These are phyloP conservation scores for Callionymus lyra DNA, from an alignment of 2,113 vertebrate species.

Conservation along the genomic window DNA sequence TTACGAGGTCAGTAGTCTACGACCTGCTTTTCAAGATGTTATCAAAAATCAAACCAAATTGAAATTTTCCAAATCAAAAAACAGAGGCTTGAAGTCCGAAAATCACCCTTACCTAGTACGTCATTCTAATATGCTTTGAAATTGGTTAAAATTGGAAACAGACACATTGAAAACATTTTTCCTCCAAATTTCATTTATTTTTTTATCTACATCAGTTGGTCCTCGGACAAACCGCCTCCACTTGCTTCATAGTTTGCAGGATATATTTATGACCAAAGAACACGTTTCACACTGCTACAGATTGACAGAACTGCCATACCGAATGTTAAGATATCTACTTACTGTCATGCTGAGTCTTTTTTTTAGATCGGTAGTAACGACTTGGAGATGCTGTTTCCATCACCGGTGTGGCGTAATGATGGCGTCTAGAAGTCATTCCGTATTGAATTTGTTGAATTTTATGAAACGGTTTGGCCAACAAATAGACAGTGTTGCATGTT, in stretches of 20 bases:
- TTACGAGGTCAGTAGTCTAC: too few species aligned
- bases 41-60: not conserved
- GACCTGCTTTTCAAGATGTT: not conserved
- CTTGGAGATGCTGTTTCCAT: constrained; percentile 63
- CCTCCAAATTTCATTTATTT: constrained; percentile 69
- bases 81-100: too few species aligned
- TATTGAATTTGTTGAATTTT: constrained; percentile 44
- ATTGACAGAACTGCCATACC: constrained; percentile 68
- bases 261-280: constrained; percentile 71
- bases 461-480: too few species aligned
- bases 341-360: constrained; percentile 71
- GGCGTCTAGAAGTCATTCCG: constrained; percentile 63
- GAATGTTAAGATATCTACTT: constrained; percentile 69
- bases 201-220: constrained; percentile 65
- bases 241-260: constrained; percentile 57
- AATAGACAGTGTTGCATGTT: too few species aligned
- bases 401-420: constrained; percentile 66
- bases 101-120: too few species aligned
- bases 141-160: not conserved
- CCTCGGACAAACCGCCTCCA: constrained; percentile 52
- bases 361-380: constrained; percentile 56
- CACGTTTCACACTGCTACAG: constrained; percentile 69
- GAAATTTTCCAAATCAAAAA: not conserved
- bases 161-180: not conserved
- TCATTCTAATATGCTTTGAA: too few species aligned